Evolutionary conservation across 2,113 vertebrate species (phyloP), one percentile per base, ranked within the genome.

Genomic region (Pholis gunnellus): DNA sequence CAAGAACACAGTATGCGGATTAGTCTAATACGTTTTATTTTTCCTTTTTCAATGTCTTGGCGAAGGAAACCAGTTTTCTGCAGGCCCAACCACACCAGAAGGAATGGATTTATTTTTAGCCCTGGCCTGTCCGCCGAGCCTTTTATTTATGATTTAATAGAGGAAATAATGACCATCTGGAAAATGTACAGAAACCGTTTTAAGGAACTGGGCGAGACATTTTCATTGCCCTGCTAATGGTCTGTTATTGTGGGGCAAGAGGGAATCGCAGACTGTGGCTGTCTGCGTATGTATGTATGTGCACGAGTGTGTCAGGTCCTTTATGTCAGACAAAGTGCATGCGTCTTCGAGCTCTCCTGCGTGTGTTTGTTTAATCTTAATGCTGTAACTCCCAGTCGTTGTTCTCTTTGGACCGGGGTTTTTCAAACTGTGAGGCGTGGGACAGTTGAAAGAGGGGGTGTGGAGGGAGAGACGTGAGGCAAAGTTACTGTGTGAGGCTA

Each of bases 121-220:
- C 2, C 13, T 1, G 66, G 64, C 25, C 68, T 44, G 76, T 80
- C 85, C 11, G 13, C 61, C 0, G 61, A 85, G 83, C 77, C 29
- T 9, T 50, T 59, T 76, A 74, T 77, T 75, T 65, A 72, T 63
- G 48, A 88, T 85, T 86, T 85, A 85, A 85, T 70, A 78, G 63
- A 78, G 91, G 88, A 90, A 93, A 93, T 87, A 87, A 75, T 90
- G 86, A 93, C 82, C 64, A 64, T 87, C 82, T 92, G 92, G 91
- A 94, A 92, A 93, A 93, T 88, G 82, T 40, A 83, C 75, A 83
- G 86, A 71, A 87, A 84, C 15, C 8, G 10, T 87, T 89, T 84
- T 72, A 83, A 85, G 86, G 82, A 82, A 60, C 50, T 13, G 54
- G 22, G 61, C 42, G 56, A 84, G 87, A 85, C 80, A 13, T 40